These are phyloP conservation scores for Xyrauchen texanus DNA, from an alignment of 2,113 vertebrate genomes.

Conservation along the genomic window DNA sequence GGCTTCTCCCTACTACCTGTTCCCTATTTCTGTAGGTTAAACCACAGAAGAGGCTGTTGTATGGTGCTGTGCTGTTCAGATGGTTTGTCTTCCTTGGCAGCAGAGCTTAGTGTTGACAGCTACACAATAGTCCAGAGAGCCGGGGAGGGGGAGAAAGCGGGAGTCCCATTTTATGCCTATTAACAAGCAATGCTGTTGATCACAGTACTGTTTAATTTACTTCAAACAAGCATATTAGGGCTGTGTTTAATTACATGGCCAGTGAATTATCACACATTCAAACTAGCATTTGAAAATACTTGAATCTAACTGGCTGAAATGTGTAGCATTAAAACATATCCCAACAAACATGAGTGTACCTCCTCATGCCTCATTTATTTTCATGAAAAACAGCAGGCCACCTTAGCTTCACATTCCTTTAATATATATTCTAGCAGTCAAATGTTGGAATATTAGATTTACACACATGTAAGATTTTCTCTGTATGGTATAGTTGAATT, in stretches of 20 bases:
- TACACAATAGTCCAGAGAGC: constrained; percentile 18
- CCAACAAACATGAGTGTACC: constrained; percentile 1
- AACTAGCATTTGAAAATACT: constrained; percentile 20
- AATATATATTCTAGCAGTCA: background rate
- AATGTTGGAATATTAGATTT: constrained; percentile 3
- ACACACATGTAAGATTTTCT: background rate
- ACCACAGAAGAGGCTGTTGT: too few relatives aligned
- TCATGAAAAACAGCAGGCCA: constrained; percentile 34
- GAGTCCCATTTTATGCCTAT: constrained; percentile 38
- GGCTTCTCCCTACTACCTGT: too few relatives aligned
- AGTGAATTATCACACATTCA: background rate
- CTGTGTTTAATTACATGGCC: constrained; percentile 3
- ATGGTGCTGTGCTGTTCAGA: background rate
- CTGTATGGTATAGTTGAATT: background rate
- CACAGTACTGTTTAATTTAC: constrained; percentile 35
- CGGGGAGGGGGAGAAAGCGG: constrained; percentile 3
- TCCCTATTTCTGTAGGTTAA: too few relatives aligned
- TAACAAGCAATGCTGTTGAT: constrained; percentile 33
- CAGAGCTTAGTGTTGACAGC: constrained; percentile 31
- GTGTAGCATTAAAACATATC: background rate
- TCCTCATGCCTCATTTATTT: constrained; percentile 28
- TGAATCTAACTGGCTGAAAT: constrained; percentile 26
- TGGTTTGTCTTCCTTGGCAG: constrained; percentile 26
- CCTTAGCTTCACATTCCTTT: background rate
- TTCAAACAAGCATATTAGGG: constrained; percentile 32